A percentile compares a stretch with the other conserved stretches of the same genome.
These are phyloP conservation scores for Toxotes jaculatrix DNA, from an alignment of 2,113 vertebrate species.

Conservation along the genomic window DNA sequence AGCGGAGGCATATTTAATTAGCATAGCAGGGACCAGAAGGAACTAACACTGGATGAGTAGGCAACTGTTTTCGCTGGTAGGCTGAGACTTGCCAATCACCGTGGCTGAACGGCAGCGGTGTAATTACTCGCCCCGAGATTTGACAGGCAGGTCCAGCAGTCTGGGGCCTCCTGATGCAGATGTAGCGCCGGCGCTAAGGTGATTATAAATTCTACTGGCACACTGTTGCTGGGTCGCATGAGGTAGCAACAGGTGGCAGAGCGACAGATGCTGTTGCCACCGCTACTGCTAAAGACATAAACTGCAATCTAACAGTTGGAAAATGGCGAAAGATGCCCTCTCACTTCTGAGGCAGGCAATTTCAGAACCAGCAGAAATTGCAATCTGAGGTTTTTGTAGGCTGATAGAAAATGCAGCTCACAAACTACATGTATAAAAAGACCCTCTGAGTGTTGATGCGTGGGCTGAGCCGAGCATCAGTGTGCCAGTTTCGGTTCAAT, in stretches of 20 bases:
- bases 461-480: not conserved
- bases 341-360: not conserved
- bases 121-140: conserved; percentile 34
- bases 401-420: not conserved
- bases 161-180: not conserved
- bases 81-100: conserved; percentile 8
- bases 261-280: not conserved
- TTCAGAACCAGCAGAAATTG: not conserved
- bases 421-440: not conserved
- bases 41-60: conserved; percentile 28
- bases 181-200: not conserved
- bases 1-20: conserved; percentile 18
- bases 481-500: conserved; percentile 3
- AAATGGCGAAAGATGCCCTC: not conserved
- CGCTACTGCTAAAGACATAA: not conserved
- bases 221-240: not conserved
- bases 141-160: conserved; percentile 29
- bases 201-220: conserved; percentile 27
- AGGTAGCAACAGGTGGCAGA: not conserved
- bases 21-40: conserved; percentile 19
- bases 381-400: not conserved
- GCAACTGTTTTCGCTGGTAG: conserved; percentile 13
- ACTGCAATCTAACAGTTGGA: conserved; percentile 1
- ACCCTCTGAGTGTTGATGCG: not conserved
- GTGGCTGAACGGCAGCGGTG: not conserved